Percentiles rank a stretch among this genome's conserved stretches.
These are phyloP conservation scores for Gonocerus acuteangulatus DNA, from an alignment of 2,888 invertebrate genomes.

Conservation along the genomic window DNA sequence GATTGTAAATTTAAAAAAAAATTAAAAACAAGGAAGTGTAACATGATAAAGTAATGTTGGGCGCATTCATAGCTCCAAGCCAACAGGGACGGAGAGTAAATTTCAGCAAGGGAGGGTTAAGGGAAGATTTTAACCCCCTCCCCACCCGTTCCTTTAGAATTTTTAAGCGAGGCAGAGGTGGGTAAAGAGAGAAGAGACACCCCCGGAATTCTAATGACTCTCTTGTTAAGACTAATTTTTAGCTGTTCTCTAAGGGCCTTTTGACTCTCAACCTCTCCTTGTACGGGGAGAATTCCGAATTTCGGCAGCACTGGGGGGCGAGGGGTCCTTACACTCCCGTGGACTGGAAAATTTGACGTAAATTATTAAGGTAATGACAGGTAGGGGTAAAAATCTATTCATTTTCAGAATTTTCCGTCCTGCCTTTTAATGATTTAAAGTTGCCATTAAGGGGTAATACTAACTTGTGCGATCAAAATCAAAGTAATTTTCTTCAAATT, in stretches of 20 bases:
- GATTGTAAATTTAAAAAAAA: neutral
- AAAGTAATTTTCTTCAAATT: no score
- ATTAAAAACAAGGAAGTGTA: neutral
- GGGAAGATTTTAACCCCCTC: neutral
- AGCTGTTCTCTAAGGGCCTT: slow-evolving; percentile 6
- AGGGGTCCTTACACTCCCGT: no score
- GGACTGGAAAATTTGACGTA: no score
- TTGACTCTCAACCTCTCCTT: neutral
- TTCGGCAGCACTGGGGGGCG: no score
- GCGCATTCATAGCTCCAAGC: neutral
- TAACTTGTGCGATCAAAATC: no score
- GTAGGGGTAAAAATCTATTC: no score
- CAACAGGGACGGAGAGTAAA: neutral
- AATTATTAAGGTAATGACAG: no score
- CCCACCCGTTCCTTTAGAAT: slow-evolving; percentile 16
- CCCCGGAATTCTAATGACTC: slow-evolving; percentile 9
- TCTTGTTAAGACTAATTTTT: slow-evolving; percentile 20
- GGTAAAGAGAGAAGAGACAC: slow-evolving; percentile 13
- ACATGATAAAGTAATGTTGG: slow-evolving; percentile 21
- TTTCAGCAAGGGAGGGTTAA: neutral
- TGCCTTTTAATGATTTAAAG: no score
- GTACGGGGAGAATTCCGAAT: no score
- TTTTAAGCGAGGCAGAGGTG: slow-evolving; percentile 2
- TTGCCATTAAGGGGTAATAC: no score
- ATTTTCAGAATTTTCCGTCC: no score